These are phyloP conservation scores for Ypsolopha sequella DNA, from an alignment of 2,888 invertebrate species.

Conservation along the genomic window DNA sequence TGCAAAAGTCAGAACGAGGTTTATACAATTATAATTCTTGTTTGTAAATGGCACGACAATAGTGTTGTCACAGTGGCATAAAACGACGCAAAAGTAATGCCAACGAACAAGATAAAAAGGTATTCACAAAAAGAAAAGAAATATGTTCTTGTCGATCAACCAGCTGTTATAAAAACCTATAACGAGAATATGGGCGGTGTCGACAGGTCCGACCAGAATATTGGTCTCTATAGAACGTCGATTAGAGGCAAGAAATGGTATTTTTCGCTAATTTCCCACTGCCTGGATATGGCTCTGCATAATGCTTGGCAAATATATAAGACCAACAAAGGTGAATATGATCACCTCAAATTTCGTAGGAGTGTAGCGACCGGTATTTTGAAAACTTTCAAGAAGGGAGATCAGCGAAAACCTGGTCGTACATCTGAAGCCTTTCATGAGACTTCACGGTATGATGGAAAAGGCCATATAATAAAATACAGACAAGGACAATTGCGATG, in stretches of 20 bases:
- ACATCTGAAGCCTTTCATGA: too few species aligned
- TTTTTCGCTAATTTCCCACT: conserved; percentile 4
- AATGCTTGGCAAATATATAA: conserved; percentile 4
- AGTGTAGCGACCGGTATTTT: neutral
- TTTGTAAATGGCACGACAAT: conserved; percentile 3
- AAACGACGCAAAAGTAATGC: neutral
- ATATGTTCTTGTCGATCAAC: neutral
- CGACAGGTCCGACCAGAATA: conserved; percentile 6
- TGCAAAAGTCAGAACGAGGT: neutral
- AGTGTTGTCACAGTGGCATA: conserved; percentile 3
- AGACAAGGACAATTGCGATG: too few species aligned
- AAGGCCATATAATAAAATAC: too few species aligned
- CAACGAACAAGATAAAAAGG: neutral
- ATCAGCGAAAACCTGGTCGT: too few species aligned
- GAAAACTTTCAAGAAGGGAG: too few species aligned
- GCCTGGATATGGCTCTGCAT: conserved; percentile 2
- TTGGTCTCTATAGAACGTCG: conserved; percentile 1
- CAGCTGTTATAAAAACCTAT: conserved; percentile 3
- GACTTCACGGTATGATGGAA: too few species aligned
- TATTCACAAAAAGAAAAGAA: conserved; percentile 6
- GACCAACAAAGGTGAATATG: neutral
- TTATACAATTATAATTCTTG: neutral
- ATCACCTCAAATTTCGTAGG: neutral
- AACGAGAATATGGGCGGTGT: conserved; percentile 5
- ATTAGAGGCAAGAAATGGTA: conserved; percentile 6